Conservation (phyloP, 2,888 invertebrate genomes). For the Drosophila nigritarsus region DNA sequence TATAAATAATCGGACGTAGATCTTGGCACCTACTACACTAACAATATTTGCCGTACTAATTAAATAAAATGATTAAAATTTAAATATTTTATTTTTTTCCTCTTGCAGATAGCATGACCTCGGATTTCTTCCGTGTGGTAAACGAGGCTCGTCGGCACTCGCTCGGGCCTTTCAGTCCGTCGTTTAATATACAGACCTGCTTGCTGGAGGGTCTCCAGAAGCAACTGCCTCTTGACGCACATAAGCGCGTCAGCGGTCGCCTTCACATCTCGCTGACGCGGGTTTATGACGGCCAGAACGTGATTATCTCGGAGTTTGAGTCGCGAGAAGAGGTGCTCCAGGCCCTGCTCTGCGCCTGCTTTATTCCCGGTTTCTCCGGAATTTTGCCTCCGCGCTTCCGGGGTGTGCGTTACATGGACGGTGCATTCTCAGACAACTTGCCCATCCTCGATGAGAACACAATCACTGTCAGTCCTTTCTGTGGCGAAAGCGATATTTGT, state of each 20-base stretch:
- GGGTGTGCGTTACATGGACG: constrained; percentile 97
- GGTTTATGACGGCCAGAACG: constrained; percentile 97
- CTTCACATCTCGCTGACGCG: constrained; percentile 97
- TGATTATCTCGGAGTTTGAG: constrained; percentile 96
- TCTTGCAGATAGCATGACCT: constrained; percentile 89
- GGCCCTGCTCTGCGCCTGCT: constrained; percentile 96
- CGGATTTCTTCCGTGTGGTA: constrained; percentile 95
- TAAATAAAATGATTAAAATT: not conserved
- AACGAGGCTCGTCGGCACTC: constrained; percentile 94
- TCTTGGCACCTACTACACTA: too few relatives aligned
- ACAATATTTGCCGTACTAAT: too few relatives aligned
- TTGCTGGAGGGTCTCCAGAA: constrained; percentile 94
- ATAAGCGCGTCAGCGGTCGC: constrained; percentile 94
- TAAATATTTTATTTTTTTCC: not conserved
- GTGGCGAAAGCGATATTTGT: constrained; percentile 98
- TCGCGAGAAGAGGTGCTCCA: constrained; percentile 95
- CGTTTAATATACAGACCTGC: constrained; percentile 96
- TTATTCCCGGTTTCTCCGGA: constrained; percentile 98
- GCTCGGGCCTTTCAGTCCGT: constrained; percentile 98
- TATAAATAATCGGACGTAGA: too few relatives aligned
- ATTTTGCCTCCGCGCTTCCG: constrained; percentile 95
- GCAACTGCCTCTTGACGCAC: constrained; percentile 95
- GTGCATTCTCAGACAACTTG: constrained; percentile 97
- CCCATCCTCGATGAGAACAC: constrained; percentile 97
- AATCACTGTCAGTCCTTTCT: constrained; percentile 98